Base-by-base conservation (phyloP, 2,797 vertebrate species). In the Enteromius unitaeniatus region DNA sequence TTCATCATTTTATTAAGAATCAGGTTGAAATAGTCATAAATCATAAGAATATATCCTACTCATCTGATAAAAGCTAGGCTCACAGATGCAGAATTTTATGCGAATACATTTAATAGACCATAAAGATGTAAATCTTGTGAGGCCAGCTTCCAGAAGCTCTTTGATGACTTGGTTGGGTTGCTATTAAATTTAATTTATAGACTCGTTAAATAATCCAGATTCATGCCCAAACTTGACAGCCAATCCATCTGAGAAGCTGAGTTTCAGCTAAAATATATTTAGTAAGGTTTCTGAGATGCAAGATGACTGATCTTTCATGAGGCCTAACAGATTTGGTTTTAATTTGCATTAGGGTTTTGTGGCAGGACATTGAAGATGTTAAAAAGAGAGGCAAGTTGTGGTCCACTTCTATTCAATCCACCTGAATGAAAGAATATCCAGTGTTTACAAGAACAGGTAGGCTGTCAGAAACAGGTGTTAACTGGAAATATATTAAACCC, bases 191-290 rank as follows among this genome's bases (percentile, higher is more conserved):
- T 45, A 86, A 75, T 76, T 80, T 80, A 80, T 58, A 80, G 55
- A 79, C 42, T 84, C 78, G 78, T 85, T 73, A 79, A 79, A 72
- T 76, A 74, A 86, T 86, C 51, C 65, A 69, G 65, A 78, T 80
- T 78, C 73, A 78, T 84, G 67, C 26, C 77, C n/a, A 81, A 72
- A 75, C 65, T 34, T 81, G 86, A 83, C 78, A 72, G 34, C 28
- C 40, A 68, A 78, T 84, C 47, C 11, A 79, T 78, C 78, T 60
- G 51, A 45, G 67, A 62, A 73, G 51, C 68, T 67, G 2, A 83
- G 47, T 17, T 73, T 23, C 67, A 51, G 67, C 58, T 72, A 73
- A 72, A 68, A 47, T 69, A 47, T 77, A 69, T 83, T 83, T 69
- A 58, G 81, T 9, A 45, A 17, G 34, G 45, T 68, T 82, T 82